Base-by-base conservation (phyloP, 2,797 vertebrate genomes). In the Caiman crocodilus region DNA sequence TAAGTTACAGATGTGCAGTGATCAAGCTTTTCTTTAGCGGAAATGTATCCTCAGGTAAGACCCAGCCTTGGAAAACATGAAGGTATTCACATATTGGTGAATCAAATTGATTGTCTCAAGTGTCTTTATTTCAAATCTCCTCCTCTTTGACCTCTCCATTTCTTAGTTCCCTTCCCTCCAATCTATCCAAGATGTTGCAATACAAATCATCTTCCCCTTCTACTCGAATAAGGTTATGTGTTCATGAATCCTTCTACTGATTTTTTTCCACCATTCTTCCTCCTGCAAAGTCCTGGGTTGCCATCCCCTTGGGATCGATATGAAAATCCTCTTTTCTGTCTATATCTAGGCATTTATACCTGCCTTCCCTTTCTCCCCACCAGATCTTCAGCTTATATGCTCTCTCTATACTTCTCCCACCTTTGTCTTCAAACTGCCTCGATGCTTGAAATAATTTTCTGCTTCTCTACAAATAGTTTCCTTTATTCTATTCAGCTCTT, bases 1-100 rank as follows among this genome's bases (percentile, higher is more conserved):
- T 94, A 74, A 61, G 17, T 88, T 92, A 90, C 96, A 97, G 93
- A 94, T 95, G 95, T 90, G 60, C 28, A 50, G 20, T 55, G 59
- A 60, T 14, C 91, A 69, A 94, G 50, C 58, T 81, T 93, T 85
- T 73, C 93, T 94, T 93, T 74, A 79, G 92, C 94, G 88, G 92
- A 96, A 95, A 83, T 73, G 63, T 55, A 13, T 65, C 91, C 84
- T 93, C 84, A 94, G 88, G 96, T 95, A 95, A 32, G 56, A 65
- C 17, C 56, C 55, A 64, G 23, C 13, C 65, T 25, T 30, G 65
- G 89, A 92, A 91, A 89, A 59, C 58, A 65, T 89, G 81, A 73
- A 88, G 79, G 77, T 81, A 28, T 95, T 97, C 94, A 83, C 77
- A 79, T 21, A 57, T 14, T 25, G 55, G 35, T 67, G 77, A 94